phyloP scores from a whole-genome alignment of 2,797 vertebrate genomes.

The Labeo calbasu region DNA sequence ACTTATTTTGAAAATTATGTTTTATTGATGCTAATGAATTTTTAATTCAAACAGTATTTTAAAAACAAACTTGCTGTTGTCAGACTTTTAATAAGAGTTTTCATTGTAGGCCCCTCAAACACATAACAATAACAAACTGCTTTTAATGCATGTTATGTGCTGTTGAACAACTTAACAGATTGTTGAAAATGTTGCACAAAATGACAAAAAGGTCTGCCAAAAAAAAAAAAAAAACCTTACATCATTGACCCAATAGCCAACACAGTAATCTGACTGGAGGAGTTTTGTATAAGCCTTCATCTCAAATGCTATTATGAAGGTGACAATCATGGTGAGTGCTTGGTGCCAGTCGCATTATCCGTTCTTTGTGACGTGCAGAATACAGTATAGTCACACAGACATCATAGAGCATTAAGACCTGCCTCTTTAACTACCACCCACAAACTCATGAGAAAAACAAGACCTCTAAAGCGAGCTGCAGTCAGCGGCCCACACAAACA shows the following conservation, averaged over 20 bases:
- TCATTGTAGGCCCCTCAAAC: not conserved
- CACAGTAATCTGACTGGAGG: constrained; percentile 34
- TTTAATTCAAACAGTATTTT: not conserved
- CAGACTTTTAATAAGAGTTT: not conserved
- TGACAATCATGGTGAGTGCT: constrained; percentile 42
- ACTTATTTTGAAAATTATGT: not conserved
- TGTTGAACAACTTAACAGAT: not conserved
- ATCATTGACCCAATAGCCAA: constrained; percentile 30
- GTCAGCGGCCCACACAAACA: constrained; percentile 54
- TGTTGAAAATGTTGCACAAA: not conserved
- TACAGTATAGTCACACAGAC: constrained; percentile 44
- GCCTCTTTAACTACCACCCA: constrained; percentile 60
- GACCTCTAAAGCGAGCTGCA: constrained; percentile 44
- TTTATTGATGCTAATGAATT: not conserved
- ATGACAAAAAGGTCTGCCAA: not conserved
- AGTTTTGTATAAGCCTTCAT: constrained; percentile 36
- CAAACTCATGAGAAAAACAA: constrained; percentile 60
- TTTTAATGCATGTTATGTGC: not conserved
- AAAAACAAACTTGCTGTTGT: not conserved
- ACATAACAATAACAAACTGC: not conserved
- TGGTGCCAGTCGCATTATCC: constrained; percentile 50
- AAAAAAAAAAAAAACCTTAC: not conserved
- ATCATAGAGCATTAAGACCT: constrained; percentile 28
- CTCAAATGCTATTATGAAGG: constrained; percentile 48
- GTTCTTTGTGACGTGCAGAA: constrained; percentile 41